phyloP scores from a whole-genome alignment of 2,113 vertebrate species.

The Petromus typicus region DNA sequence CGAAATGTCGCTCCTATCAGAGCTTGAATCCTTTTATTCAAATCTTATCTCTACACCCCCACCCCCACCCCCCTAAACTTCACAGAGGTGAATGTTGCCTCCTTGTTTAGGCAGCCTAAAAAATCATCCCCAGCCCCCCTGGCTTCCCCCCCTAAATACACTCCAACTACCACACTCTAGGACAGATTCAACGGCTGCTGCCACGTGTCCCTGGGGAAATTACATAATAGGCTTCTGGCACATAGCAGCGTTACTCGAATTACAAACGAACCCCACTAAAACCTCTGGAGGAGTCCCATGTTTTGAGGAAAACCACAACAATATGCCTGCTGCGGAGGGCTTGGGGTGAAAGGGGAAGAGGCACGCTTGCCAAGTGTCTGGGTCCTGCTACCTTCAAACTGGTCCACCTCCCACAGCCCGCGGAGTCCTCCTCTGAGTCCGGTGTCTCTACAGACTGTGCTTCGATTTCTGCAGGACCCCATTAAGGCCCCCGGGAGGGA shows the following conservation, averaged over 20 bases:
- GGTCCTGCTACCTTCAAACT: neutral
- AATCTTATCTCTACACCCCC: neutral
- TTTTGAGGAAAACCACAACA: conserved; percentile 67
- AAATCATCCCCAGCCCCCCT: neutral
- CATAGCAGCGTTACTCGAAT: conserved; percentile 41
- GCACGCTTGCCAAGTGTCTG: neutral
- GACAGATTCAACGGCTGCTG: neutral
- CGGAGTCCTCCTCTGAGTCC: neutral
- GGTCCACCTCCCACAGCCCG: neutral
- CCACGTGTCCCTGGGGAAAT: conserved; percentile 63
- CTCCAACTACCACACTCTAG: neutral
- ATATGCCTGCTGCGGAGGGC: conserved; percentile 41
- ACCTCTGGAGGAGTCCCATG: conserved; percentile 31
- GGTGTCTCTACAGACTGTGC: neutral
- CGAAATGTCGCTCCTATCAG: neutral
- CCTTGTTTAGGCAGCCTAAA: neutral
- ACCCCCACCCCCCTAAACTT: neutral
- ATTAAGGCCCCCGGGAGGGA: conserved; percentile 72
- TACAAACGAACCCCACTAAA: conserved; percentile 48
- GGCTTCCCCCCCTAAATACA: conserved; percentile 12
- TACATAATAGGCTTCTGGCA: conserved; percentile 59
- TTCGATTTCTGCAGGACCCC: conserved; percentile 76
- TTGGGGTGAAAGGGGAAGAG: neutral
- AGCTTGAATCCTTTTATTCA: conserved; percentile 33
- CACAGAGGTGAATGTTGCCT: neutral